These are phyloP conservation scores for Periparus ater DNA, from an alignment of 2,797 vertebrate genomes.

Conservation along the genomic window DNA sequence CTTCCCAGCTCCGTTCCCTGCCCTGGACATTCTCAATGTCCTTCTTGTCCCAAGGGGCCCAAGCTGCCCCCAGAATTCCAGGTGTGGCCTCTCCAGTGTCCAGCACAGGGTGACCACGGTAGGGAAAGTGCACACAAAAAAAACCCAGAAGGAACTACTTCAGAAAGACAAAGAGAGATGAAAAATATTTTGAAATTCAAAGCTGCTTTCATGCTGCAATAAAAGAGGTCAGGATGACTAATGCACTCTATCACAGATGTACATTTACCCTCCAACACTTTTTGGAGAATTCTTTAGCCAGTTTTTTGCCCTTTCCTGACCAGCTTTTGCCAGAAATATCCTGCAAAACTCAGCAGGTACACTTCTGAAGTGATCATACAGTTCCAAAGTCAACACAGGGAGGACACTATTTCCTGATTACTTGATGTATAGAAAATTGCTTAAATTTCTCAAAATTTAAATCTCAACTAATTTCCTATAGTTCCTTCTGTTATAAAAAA, in stretches of 20 bases:
- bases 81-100: neutral
- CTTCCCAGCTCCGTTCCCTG: neutral
- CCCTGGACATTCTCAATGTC: neutral
- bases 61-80: neutral
- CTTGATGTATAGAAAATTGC: neutral
- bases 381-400: neutral
- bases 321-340: neutral
- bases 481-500: neutral
- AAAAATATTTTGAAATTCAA: neutral
- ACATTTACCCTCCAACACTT: neutral
- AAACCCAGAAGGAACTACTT: neutral
- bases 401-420: neutral
- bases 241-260: neutral
- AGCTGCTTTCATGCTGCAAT: neutral
- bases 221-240: neutral
- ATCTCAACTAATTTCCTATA: neutral
- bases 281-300: neutral
- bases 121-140: neutral
- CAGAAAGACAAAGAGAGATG: neutral
- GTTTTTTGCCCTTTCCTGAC: neutral
- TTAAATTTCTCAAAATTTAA: neutral
- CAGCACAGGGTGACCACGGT: neutral
- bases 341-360: neutral
- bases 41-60: neutral
- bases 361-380: neutral